Conservation (phyloP, 2,888 invertebrate species). For the Noctua comes region DNA sequence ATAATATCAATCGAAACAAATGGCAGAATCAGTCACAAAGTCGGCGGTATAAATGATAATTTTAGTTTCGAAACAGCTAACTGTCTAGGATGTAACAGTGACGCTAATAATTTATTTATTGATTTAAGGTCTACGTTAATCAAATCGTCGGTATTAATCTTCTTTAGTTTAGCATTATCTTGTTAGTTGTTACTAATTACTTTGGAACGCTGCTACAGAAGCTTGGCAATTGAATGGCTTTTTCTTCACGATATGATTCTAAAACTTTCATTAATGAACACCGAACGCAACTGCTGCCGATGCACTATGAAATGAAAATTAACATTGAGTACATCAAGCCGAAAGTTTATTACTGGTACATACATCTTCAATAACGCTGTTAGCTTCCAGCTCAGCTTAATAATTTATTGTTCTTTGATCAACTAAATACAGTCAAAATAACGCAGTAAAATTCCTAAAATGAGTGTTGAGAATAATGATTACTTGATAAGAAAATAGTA, state of each 20-base stretch:
- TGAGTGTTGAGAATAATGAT: not conserved
- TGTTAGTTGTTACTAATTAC: not conserved
- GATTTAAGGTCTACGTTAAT: not conserved
- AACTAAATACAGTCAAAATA: conserved; percentile 9
- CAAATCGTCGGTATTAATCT: conserved; percentile 2
- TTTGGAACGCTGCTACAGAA: conserved; percentile 17
- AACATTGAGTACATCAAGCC: conserved; percentile 21
- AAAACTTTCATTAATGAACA: conserved; percentile 25
- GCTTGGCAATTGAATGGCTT: conserved; percentile 27
- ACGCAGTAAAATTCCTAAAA: not conserved
- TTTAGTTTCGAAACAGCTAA: conserved; percentile 18
- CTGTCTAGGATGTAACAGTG: not conserved
- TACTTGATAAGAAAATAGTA: not conserved
- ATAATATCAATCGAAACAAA: conserved; percentile 67
- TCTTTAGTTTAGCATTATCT: conserved; percentile 13
- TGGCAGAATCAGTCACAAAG: conserved; percentile 65
- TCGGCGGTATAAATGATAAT: conserved; percentile 46
- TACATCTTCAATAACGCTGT: not conserved
- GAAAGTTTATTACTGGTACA: conserved; percentile 9
- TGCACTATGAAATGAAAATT: not conserved
- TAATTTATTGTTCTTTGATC: conserved; percentile 8
- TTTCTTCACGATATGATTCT: conserved; percentile 8
- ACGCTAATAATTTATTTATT: not conserved
- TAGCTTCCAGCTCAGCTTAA: not conserved
- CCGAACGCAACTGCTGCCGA: conserved; percentile 22